phyloP scores from a whole-genome alignment of 2,113 vertebrate species.

The Psettodes erumei region DNA sequence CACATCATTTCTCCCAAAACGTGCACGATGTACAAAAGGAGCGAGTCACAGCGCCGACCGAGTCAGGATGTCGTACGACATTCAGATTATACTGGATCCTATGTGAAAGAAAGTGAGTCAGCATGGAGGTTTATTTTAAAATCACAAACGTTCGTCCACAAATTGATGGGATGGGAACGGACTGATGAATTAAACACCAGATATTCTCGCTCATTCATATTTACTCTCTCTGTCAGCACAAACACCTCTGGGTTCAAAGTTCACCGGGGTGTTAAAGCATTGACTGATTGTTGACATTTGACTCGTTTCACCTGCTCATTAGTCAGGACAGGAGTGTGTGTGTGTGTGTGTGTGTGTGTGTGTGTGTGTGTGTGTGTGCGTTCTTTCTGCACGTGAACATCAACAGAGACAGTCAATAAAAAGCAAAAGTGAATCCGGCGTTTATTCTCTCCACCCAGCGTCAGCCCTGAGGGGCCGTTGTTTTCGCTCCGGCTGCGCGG shows the following conservation, averaged over 20 bases:
- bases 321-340: slow-evolving; percentile 8
- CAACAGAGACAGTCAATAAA: slow-evolving; percentile 40
- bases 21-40: too few relatives aligned
- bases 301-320: slow-evolving; percentile 36
- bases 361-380: slow-evolving; percentile 12
- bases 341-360: slow-evolving; percentile 6
- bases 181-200: too few relatives aligned
- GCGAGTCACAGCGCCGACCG: too few relatives aligned
- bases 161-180: too few relatives aligned
- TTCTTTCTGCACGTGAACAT: slow-evolving; percentile 15
- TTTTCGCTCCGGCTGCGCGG: slow-evolving; percentile 11
- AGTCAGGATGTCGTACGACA: too few relatives aligned
- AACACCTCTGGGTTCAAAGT: slow-evolving; percentile 27
- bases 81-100: too few relatives aligned
- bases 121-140: too few relatives aligned
- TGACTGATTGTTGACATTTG: slow-evolving; percentile 40
- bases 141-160: too few relatives aligned
- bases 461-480: slow-evolving; percentile 25
- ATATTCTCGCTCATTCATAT: slow-evolving; percentile 10
- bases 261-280: slow-evolving; percentile 38
- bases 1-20: too few relatives aligned
- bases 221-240: neutral
- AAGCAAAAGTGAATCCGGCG: slow-evolving; percentile 49
- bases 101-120: too few relatives aligned
- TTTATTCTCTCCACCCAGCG: slow-evolving; percentile 34